phyloP scores from a whole-genome alignment of 92 coral and sea anemone genomes.

The Epizoanthus stellaris region DNA sequence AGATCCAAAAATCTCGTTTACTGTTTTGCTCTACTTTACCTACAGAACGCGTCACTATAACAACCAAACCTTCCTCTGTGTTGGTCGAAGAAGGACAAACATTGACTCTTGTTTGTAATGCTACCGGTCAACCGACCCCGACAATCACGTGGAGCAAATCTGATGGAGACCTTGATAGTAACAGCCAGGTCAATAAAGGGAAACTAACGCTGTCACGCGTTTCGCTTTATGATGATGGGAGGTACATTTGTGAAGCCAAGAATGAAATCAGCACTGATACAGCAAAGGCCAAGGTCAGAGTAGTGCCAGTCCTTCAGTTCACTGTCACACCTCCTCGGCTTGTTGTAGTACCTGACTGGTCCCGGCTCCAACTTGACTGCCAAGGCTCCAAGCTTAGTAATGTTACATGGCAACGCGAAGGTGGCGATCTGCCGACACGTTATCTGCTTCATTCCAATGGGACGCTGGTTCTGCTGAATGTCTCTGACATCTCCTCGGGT shows the following conservation, averaged over 20 bases:
- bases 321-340: too few species aligned
- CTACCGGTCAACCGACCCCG: background rate
- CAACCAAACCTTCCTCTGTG: too few species aligned
- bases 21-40: background rate
- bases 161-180: background rate
- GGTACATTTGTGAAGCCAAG: background rate
- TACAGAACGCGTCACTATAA: too few species aligned
- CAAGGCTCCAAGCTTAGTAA: too few species aligned
- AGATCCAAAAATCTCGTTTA: too few species aligned
- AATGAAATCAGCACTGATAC: background rate
- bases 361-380: background rate
- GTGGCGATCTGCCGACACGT: background rate
- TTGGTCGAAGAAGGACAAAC: background rate
- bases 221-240: background rate
- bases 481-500: background rate
- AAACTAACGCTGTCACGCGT: background rate
- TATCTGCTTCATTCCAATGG: background rate
- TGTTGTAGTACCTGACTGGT: background rate
- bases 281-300: background rate
- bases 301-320: too few species aligned
- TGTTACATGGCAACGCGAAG: too few species aligned
- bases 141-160: too few species aligned
- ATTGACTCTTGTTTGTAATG: background rate
- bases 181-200: background rate
- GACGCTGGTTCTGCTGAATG: background rate